Percentiles rank a stretch among this genome's conserved stretches.
Conservation (phyloP, 2,113 vertebrate species). For the Scophthalmus maximus region DNA sequence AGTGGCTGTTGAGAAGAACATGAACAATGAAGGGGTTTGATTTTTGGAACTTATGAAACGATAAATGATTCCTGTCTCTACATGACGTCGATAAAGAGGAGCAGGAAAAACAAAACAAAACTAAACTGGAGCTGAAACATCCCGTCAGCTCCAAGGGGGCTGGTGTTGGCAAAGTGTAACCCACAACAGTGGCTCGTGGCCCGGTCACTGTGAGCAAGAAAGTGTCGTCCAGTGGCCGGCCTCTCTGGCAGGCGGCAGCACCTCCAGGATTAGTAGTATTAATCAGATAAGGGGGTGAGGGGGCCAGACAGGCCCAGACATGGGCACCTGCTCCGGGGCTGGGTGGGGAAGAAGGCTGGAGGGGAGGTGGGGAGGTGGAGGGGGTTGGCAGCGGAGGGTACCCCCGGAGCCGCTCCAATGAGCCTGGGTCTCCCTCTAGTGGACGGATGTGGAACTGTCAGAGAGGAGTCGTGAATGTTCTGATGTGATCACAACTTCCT, state of each 20-base stretch:
- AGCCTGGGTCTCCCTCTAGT: slow-evolving; percentile 92
- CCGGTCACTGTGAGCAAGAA: slow-evolving; percentile 74
- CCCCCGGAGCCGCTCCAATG: slow-evolving; percentile 66
- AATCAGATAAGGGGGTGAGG: slow-evolving; percentile 88
- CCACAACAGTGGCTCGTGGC: slow-evolving; percentile 62
- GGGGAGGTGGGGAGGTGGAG: neutral
- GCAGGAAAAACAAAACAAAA: no score
- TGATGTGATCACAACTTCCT: no score
- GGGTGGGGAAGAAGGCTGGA: slow-evolving; percentile 28
- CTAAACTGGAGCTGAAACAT: slow-evolving; percentile 79
- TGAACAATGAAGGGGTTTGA: slow-evolving; percentile 5
- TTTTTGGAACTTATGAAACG: neutral
- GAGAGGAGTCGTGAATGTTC: neutral
- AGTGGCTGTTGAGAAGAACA: slow-evolving; percentile 64
- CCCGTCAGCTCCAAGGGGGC: slow-evolving; percentile 51
- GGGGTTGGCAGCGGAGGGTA: slow-evolving; percentile 48
- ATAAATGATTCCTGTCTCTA: slow-evolving; percentile 7
- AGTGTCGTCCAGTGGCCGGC: slow-evolving; percentile 81
- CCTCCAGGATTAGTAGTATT: slow-evolving; percentile 91
- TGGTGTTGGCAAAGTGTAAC: slow-evolving; percentile 62
- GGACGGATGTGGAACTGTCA: slow-evolving; percentile 64
- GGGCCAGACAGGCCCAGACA: slow-evolving; percentile 77
- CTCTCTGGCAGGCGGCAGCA: slow-evolving; percentile 86
- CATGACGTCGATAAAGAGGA: slow-evolving; percentile 39
- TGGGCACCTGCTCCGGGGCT: slow-evolving; percentile 81